Base-by-base conservation (phyloP, 2,888 invertebrate species). In the Nymphalis urticae region DNA sequence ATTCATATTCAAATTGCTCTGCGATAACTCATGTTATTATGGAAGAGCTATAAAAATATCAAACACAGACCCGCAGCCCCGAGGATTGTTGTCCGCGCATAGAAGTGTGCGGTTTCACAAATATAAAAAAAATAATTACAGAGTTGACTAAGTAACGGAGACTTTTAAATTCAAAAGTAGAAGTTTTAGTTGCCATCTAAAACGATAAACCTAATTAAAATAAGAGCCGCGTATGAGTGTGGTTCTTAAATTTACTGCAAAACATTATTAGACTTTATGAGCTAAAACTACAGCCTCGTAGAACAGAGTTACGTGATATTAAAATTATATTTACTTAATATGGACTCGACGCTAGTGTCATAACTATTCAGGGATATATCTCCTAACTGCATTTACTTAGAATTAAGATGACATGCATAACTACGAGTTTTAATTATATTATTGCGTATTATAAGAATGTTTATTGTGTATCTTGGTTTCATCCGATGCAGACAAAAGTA, bases 31-130 rank as follows among this genome's bases (percentile, higher is more conserved):
- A 87, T 82, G 82, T 84, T 89, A 87, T 87, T 87, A 83, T 86
- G 82, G 82, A 82, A 84, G 77, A 83, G 85, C 87, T 82, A 88
- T 89, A 90, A 91, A 90, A 90, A 89, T 89, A 90, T 90, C 88
- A 88, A 87, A 87, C 85, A 86, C 88, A 89, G 86, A 78, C 79
- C 76, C 76, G 21, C 61, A 79, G 77, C 76, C 76, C 74, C 73
- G 74, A 75, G 74, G 47, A 62, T 36, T 54, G 53, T 27, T 42
- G 36, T 47, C 36, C 48, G 66, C n/a, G 48, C 61, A 61, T 54
- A 54, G 19, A 61, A 69, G 36, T 56, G 56, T 51, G 42, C 59
- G 50, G 58, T 62, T 32, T 32, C 27, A 32, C 27, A 32, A 62
- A 62, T 42, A 19, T 24, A 13, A 42, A 62, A 62, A 62, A 61